Evolutionary conservation across 2,888 invertebrate species (phyloP), one percentile per base, ranked within the genome.

Genomic region (Molorchus minor): DNA sequence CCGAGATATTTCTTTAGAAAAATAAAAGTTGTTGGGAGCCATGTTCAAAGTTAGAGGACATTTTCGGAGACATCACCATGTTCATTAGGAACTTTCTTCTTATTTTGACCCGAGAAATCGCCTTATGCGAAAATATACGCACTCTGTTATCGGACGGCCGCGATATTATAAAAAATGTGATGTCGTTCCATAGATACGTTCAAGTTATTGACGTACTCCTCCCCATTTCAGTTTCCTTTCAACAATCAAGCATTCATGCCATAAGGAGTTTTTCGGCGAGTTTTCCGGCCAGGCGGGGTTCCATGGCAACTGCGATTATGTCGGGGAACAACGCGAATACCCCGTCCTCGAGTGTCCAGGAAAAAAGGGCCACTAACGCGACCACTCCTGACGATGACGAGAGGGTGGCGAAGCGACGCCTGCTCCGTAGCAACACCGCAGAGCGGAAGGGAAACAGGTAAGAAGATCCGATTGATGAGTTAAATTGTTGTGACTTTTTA

Each of bases 221-320:
- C 62, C 47, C 59, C 62, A 64, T 77, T 75, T 66, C 72, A 81
- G 81, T 81, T 54, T 79, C 81, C 19, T 81, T 81, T 67, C 81
- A 81, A 69, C 80, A 79, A 70, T 80, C 80, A 49, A 80, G 76
- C 58, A 80, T 81, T 67, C 80, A 81, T 71, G 76, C 81, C 17
- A 76, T 81, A 17, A 71, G 81, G 38, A 80, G 80, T 65, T 81
- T 81, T 71, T 80, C 80, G 3, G 80, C 81, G n/a, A 80, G 80
- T 67, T 81, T 81, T 71, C 80, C 81, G 3, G 77, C 76, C 8
- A 68, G 80, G 55, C 64, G 80, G 41, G 71, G 71, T 25, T 77
- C 80, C 2, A 57, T 79, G 61, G 78, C 74, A 15, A 69, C 78
- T 1, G 69, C 75, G 5, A 58, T 76, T 21, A 70, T 74, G 62